A percentile compares a stretch with the other conserved stretches of the same genome.
Conservation (phyloP, 2,888 invertebrate genomes). For the Himalopsyche kuldschensis region DNA sequence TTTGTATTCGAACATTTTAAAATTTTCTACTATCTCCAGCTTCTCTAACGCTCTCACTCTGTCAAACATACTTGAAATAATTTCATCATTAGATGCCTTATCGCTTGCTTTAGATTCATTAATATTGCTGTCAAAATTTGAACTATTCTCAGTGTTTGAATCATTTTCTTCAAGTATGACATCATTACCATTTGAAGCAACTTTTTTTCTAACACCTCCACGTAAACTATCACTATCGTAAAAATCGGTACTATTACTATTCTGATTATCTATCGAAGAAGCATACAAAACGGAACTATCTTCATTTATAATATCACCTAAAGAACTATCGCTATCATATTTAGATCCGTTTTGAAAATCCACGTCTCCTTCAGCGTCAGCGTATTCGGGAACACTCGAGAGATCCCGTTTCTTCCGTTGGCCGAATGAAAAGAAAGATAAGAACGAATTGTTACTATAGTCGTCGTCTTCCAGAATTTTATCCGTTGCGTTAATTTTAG, state of each 20-base stretch:
- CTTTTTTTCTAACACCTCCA: background rate
- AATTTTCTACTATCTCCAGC: background rate
- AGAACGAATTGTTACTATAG: slow-evolving; percentile 9
- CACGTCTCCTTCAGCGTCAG: background rate
- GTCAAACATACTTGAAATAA: background rate
- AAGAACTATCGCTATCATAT: slow-evolving; percentile 41
- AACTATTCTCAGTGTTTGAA: background rate
- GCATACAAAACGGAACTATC: background rate
- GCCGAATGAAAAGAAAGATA: background rate
- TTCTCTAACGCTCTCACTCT: background rate
- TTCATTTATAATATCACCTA: background rate
- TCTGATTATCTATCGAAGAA: background rate
- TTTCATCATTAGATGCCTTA: background rate
- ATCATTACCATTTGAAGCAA: background rate
- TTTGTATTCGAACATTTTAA: background rate
- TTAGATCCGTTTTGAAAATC: slow-evolving; percentile 45
- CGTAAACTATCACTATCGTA: background rate
- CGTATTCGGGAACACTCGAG: slow-evolving; percentile 4
- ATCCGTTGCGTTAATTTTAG: slow-evolving; percentile 27
- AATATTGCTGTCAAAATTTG: background rate
- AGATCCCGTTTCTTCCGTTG: slow-evolving; percentile 22
- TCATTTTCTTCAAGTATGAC: background rate
- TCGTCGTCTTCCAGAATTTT: slow-evolving; percentile 24
- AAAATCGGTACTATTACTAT: background rate
- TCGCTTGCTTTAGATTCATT: background rate